Percentiles rank a stretch among this genome's conserved stretches.
These are phyloP conservation scores for Chrysopa pallens DNA, from an alignment of 1,140 invertebrate genomes.

Conservation along the genomic window DNA sequence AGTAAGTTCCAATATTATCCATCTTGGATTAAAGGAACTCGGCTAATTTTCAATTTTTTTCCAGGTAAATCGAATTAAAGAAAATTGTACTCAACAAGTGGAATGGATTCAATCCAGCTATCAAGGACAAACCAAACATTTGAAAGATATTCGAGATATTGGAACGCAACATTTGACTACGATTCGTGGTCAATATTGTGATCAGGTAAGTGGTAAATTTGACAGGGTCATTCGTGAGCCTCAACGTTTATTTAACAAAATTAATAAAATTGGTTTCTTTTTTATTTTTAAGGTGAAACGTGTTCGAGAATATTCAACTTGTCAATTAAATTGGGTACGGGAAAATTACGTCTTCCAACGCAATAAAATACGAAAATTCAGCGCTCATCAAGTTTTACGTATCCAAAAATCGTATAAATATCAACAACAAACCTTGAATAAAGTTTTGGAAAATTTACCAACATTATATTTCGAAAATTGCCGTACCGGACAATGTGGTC, in stretches of 20 bases:
- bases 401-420: slow-evolving; percentile 87
- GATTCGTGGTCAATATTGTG: slow-evolving; percentile 78
- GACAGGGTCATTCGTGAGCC: too few relatives aligned
- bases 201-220: slow-evolving; percentile 65
- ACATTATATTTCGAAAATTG: slow-evolving; percentile 85
- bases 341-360: slow-evolving; percentile 92
- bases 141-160: slow-evolving; percentile 77
- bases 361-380: slow-evolving; percentile 86
- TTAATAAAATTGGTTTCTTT: slow-evolving; percentile 5
- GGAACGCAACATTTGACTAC: slow-evolving; percentile 70
- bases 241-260: too few relatives aligned
- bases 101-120: slow-evolving; percentile 88
- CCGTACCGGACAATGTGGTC: slow-evolving; percentile 64
- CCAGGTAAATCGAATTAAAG: slow-evolving; percentile 71
- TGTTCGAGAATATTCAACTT: slow-evolving; percentile 75
- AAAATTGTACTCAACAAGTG: slow-evolving; percentile 83
- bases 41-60: slow-evolving; percentile 5
- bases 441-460: slow-evolving; percentile 86
- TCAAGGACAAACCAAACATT: slow-evolving; percentile 65
- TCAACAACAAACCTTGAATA: slow-evolving; percentile 85
- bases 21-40: background rate
- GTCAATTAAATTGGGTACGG: slow-evolving; percentile 78
- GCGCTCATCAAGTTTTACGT: slow-evolving; percentile 72
- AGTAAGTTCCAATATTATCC: slow-evolving; percentile 25
- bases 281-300: slow-evolving; percentile 51